phyloP scores from a whole-genome alignment of 2,888 invertebrate genomes.

The Mimachlamys varia region DNA sequence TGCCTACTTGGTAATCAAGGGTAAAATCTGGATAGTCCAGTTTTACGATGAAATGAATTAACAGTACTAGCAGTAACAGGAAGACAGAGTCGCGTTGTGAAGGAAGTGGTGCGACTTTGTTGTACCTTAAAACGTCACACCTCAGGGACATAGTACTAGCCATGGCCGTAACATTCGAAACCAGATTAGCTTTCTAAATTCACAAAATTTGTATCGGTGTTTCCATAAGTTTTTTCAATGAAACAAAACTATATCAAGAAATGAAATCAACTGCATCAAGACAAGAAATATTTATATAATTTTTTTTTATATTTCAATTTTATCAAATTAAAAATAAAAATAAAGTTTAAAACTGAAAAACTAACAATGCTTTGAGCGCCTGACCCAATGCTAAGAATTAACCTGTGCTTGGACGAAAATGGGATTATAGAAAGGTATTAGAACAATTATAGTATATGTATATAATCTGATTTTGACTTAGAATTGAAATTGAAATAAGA shows the following conservation, averaged over 20 bases:
- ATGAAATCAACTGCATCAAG: no score
- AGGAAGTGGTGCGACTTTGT: not conserved
- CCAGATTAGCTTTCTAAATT: no score
- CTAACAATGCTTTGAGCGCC: not conserved
- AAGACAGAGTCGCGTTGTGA: slow-evolving; percentile 4
- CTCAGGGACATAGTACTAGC: not conserved
- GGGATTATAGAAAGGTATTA: not conserved
- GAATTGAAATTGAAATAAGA: not conserved
- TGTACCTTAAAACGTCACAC: not conserved
- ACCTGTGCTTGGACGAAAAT: not conserved
- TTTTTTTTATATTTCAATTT: no score
- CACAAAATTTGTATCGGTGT: no score
- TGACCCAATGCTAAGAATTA: not conserved
- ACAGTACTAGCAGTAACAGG: not conserved
- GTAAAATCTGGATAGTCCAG: not conserved
- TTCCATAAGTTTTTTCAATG: no score
- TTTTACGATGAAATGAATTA: not conserved
- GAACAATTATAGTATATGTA: not conserved
- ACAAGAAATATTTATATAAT: no score
- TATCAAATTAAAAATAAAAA: not conserved
- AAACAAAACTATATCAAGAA: no score
- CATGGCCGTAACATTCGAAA: not conserved
- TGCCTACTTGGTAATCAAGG: not conserved
- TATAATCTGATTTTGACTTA: slow-evolving; percentile 24
- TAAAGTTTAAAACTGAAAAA: not conserved